phyloP scores from a whole-genome alignment of 2,797 vertebrate genomes.

The Thripadectes ignobilis region DNA sequence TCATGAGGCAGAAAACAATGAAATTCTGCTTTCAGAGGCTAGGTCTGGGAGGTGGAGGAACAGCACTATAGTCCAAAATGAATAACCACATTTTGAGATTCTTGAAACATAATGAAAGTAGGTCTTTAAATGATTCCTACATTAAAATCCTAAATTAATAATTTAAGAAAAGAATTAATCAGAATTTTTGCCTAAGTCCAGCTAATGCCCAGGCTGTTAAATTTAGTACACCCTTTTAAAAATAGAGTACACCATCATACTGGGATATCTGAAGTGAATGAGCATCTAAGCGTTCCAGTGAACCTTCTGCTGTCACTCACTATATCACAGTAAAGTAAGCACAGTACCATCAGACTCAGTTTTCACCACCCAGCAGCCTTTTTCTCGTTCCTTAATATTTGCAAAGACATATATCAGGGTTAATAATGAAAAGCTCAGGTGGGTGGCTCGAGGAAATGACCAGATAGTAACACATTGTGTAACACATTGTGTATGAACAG shows the following conservation, averaged over 20 bases:
- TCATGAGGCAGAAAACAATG: not conserved
- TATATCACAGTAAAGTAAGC: not conserved
- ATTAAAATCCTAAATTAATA: not conserved
- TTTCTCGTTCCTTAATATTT: not conserved
- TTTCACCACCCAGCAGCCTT: not conserved
- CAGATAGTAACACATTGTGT: not conserved
- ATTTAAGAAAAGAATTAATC: not conserved
- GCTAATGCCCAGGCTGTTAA: not conserved
- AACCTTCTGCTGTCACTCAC: not conserved
- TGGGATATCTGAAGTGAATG: not conserved
- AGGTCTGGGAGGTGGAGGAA: not conserved
- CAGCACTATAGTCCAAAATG: not conserved
- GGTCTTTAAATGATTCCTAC: not conserved
- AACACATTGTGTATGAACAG: not conserved
- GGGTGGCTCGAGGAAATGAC: not conserved
- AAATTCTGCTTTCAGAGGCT: not conserved
- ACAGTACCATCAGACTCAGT: not conserved
- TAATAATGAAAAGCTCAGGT: not conserved
- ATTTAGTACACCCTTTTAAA: not conserved
- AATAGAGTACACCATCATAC: not conserved
- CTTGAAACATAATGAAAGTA: not conserved
- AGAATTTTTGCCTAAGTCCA: not conserved
- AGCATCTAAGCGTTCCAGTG: not conserved
- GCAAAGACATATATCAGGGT: not conserved
- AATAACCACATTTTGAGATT: not conserved